Percentiles rank a stretch among this genome's conserved stretches.
These are phyloP conservation scores for Oreochromis mossambicus DNA, from an alignment of 2,797 vertebrate genomes.

Conservation along the genomic window DNA sequence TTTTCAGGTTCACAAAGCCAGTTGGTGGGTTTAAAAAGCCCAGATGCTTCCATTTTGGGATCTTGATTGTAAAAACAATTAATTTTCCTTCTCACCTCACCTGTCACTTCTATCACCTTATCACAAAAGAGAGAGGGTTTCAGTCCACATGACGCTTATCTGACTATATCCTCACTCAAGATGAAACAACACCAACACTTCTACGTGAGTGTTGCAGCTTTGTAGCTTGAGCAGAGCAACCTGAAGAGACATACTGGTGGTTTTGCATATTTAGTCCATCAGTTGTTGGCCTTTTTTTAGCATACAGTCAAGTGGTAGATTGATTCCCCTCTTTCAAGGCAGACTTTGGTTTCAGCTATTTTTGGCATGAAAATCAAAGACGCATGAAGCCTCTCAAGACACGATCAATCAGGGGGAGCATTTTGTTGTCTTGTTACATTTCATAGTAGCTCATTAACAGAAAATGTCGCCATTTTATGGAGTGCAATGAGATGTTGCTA, in stretches of 20 bases:
- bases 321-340: neutral
- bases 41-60: constrained; percentile 41
- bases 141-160: neutral
- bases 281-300: neutral
- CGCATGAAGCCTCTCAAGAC: neutral
- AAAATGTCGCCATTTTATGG: neutral
- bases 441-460: neutral
- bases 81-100: constrained; percentile 39
- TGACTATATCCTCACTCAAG: neutral
- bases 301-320: neutral
- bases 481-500: neutral
- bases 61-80: constrained; percentile 46
- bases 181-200: neutral
- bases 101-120: constrained; percentile 31
- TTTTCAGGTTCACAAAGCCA: constrained; percentile 58
- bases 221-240: neutral
- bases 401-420: neutral
- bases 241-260: neutral
- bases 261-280: neutral
- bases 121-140: constrained; percentile 15
- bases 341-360: neutral
- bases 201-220: neutral
- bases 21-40: constrained; percentile 23
- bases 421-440: neutral
- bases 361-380: neutral